These are phyloP conservation scores for Orchestia grillus DNA, from an alignment of 1,140 invertebrate genomes.

Conservation along the genomic window DNA sequence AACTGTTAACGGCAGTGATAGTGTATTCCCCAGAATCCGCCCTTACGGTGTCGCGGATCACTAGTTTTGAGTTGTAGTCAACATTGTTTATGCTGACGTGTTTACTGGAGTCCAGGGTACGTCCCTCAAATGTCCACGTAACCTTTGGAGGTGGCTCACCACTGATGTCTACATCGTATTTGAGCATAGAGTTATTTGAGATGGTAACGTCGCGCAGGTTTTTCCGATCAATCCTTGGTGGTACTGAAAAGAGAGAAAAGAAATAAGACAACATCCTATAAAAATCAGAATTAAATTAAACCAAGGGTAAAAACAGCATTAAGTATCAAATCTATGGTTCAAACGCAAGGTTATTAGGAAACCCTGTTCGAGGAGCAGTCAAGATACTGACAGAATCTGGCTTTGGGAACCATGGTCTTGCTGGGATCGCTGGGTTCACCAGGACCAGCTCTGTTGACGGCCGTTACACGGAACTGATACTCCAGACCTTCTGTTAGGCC, in stretches of 20 bases:
- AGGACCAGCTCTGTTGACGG: conserved; percentile 93
- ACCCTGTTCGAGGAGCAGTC: neutral
- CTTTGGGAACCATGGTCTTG: conserved; percentile 92
- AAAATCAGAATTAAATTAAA: neutral
- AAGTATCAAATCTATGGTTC: conserved; percentile 19
- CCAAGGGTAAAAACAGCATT: neutral
- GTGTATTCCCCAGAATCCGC: conserved; percentile 90
- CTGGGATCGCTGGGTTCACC: conserved; percentile 83
- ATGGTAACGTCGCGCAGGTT: conserved; percentile 89
- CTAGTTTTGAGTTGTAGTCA: conserved; percentile 90
- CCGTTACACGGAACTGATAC: conserved; percentile 98
- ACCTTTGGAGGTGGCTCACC: conserved; percentile 92
- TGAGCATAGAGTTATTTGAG: conserved; percentile 91
- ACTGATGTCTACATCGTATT: conserved; percentile 90
- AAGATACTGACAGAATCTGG: conserved; percentile 80
- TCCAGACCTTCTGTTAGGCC: conserved; percentile 96
- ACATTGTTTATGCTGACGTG: conserved; percentile 84
- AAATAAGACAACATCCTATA: neutral
- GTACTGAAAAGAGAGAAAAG: conserved; percentile 75
- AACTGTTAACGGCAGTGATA: conserved; percentile 86
- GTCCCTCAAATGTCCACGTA: conserved; percentile 85
- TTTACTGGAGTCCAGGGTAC: conserved; percentile 75
- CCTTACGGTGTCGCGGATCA: conserved; percentile 83
- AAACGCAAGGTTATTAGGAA: neutral
- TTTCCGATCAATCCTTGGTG: conserved; percentile 94